phyloP scores from a whole-genome alignment of 2,113 vertebrate species.

The Rhea americana region DNA sequence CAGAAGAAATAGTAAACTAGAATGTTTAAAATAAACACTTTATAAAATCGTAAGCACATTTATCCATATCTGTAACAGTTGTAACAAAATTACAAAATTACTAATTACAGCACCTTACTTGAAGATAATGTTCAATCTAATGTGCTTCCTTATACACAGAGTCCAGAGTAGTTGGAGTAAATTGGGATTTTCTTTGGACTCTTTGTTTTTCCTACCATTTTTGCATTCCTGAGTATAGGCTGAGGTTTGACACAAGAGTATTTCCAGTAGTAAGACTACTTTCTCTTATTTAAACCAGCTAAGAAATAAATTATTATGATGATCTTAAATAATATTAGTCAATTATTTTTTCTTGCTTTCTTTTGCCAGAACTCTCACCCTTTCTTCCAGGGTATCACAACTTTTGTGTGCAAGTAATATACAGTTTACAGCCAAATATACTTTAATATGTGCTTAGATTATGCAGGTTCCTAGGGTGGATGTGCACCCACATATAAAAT shows the following conservation, averaged over 20 bases:
- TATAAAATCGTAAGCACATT: rapidly evolving
- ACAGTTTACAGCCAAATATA: not conserved
- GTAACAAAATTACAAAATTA: not conserved
- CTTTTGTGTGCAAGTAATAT: not conserved
- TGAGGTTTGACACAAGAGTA: not conserved
- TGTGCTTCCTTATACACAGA: not conserved
- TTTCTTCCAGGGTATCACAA: not conserved
- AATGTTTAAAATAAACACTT: not conserved
- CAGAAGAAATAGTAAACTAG: not conserved
- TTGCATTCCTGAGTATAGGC: not conserved
- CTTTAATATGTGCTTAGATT: not conserved
- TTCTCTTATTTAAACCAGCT: not conserved
- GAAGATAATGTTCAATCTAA: not conserved
- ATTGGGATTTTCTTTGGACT: not conserved
- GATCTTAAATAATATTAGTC: not conserved
- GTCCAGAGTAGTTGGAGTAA: not conserved
- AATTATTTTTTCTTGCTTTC: not conserved
- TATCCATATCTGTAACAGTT: not conserved
- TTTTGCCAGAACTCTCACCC: not conserved
- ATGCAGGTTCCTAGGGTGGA: not conserved
- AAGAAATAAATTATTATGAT: not conserved
- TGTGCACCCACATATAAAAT: not conserved
- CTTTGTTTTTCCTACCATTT: not conserved
- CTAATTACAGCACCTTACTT: rapidly evolving
- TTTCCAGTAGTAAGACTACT: not conserved